These are phyloP conservation scores for Lethocerus indicus DNA, from an alignment of 1,140 invertebrate species.

Conservation along the genomic window DNA sequence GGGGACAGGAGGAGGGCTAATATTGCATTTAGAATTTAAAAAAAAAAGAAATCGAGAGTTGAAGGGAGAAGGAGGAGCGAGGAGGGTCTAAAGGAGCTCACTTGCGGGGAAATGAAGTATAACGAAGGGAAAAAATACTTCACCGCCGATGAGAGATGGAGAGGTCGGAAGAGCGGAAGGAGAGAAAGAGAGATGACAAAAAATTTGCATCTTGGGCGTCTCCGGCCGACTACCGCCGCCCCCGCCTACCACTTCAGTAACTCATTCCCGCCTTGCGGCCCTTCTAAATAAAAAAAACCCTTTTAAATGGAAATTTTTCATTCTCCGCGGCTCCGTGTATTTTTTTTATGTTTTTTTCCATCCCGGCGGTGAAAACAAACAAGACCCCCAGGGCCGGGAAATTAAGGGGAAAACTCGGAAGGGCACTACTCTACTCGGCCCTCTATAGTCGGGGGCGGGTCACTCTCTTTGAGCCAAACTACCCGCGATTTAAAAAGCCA, in stretches of 20 bases:
- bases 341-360: no score
- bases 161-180: no score
- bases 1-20: background rate
- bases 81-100: no score
- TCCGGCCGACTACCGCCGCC: background rate
- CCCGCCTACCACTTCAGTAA: no score
- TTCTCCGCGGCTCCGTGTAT: conserved; percentile 6
- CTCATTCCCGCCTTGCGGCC: background rate
- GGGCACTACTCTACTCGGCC: no score
- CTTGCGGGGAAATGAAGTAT: conserved; percentile 15
- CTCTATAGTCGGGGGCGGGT: no score
- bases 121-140: conserved; percentile 9
- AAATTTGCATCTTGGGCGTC: conserved; percentile 17
- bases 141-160: no score
- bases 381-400: no score
- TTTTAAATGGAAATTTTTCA: conserved; percentile 17
- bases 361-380: no score
- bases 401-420: no score
- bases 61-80: conserved; percentile 2
- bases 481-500: no score
- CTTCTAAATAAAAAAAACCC: conserved; percentile 6
- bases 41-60: background rate
- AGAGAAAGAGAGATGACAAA: conserved; percentile 10
- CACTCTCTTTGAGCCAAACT: no score
- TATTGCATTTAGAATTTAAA: conserved; percentile 3